phyloP scores from a whole-genome alignment of 2,888 invertebrate genomes.

The Eilema griseolum region DNA sequence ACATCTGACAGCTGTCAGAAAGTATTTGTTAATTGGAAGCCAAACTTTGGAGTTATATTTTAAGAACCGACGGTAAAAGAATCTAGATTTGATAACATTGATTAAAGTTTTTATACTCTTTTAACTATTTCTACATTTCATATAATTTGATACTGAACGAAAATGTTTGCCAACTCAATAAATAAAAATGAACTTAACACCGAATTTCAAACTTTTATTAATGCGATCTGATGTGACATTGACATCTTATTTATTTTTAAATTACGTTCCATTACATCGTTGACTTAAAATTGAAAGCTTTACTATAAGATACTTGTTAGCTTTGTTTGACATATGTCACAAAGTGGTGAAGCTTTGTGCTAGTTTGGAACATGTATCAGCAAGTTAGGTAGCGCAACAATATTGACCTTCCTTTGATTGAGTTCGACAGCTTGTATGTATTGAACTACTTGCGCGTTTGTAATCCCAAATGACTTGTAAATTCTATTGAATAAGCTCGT shows the following conservation, averaged over 20 bases:
- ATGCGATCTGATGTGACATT: neutral
- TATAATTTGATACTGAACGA: neutral
- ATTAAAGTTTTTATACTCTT: neutral
- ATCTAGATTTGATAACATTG: neutral
- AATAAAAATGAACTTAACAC: neutral
- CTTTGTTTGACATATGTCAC: neutral
- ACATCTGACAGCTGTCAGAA: constrained; percentile 4
- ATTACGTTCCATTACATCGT: neutral
- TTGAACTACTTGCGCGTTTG: constrained; percentile 2
- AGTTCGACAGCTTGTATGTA: neutral
- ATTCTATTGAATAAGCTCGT: constrained; percentile 6
- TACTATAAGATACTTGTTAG: neutral
- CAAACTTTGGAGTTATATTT: neutral
- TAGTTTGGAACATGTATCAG: constrained; percentile 3
- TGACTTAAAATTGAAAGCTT: neutral
- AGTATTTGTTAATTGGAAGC: neutral
- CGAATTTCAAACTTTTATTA: neutral
- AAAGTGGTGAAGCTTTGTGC: neutral
- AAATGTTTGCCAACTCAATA: neutral
- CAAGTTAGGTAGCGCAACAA: constrained; percentile 6
- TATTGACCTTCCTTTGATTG: constrained; percentile 7
- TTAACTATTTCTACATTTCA: neutral
- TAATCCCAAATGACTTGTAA: constrained; percentile 13
- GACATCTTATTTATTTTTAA: neutral
- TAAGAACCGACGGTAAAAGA: neutral